Evolutionary conservation across 2,888 invertebrate species (phyloP).

Genomic region (Diarsia mendica): DNA sequence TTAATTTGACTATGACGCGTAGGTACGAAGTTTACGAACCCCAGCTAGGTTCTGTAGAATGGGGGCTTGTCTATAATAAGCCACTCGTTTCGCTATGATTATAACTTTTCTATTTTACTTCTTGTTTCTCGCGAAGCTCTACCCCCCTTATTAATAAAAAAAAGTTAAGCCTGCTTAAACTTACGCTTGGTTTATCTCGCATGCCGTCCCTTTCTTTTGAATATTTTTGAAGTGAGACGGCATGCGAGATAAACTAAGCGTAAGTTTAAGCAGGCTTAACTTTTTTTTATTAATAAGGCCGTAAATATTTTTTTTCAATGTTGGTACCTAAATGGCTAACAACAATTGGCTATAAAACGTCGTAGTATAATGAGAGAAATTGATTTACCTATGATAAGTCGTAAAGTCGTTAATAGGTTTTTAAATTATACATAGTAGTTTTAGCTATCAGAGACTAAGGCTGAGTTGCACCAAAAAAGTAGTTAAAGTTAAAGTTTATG

Average conservation of each 20-base stretch:
- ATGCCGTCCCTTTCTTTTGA: too few relatives aligned
- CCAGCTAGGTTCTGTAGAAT: background rate
- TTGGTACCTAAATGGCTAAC: background rate
- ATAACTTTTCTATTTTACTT: conserved; percentile 22
- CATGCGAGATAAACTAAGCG: too few relatives aligned
- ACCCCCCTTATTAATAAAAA: too few relatives aligned
- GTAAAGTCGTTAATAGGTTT: conserved; percentile 29
- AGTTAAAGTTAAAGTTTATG: too few relatives aligned
- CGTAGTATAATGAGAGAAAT: conserved; percentile 54
- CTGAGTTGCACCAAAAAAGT: too few relatives aligned
- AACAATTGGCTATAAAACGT: conserved; percentile 52
- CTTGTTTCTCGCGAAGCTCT: conserved; percentile 17
- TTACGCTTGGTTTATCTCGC: too few relatives aligned
- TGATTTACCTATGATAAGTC: conserved; percentile 16
- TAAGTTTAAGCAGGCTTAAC: too few relatives aligned
- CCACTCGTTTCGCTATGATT: background rate
- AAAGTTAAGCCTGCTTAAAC: too few relatives aligned
- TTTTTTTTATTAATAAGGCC: too few relatives aligned
- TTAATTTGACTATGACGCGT: conserved; percentile 18
- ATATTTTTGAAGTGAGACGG: too few relatives aligned
- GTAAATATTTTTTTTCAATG: too few relatives aligned
- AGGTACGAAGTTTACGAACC: background rate
- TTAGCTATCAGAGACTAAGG: conserved; percentile 6
- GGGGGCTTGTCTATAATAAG: background rate
- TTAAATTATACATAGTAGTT: conserved; percentile 13